Evolutionary conservation across 2,113 vertebrate genomes (phyloP).

Genomic region (Corynorhinus townsendii): DNA sequence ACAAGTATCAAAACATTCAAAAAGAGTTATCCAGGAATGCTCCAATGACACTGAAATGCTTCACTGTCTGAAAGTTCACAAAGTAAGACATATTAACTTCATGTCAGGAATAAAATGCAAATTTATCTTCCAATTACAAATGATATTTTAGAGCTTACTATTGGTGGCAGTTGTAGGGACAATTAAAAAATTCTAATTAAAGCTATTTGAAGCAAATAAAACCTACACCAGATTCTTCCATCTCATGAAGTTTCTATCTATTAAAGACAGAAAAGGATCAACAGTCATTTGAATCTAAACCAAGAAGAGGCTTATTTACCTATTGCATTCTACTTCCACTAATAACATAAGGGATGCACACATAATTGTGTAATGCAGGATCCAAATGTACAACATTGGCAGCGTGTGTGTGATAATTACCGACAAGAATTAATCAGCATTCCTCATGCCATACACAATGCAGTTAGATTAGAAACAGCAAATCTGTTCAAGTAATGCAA

Average conservation of each 20-base stretch:
- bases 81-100: constrained; percentile 4
- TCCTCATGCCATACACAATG: constrained; percentile 69
- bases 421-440: constrained; percentile 77
- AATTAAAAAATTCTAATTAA: constrained; percentile 58
- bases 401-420: constrained; percentile 60
- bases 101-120: constrained; percentile 32
- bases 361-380: constrained; percentile 60
- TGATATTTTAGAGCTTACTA: constrained; percentile 48
- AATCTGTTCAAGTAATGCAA: constrained; percentile 73
- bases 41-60: background rate
- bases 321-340: constrained; percentile 70
- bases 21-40: constrained; percentile 31
- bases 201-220: constrained; percentile 40
- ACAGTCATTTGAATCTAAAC: constrained; percentile 56
- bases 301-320: constrained; percentile 76
- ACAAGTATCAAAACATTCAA: background rate
- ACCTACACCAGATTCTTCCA: background rate
- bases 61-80: constrained; percentile 43
- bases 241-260: background rate
- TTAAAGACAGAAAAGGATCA: constrained; percentile 55
- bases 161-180: constrained; percentile 31
- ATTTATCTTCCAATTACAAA: constrained; percentile 34
- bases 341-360: constrained; percentile 71
- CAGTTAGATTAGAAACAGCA: constrained; percentile 68
- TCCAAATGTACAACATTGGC: constrained; percentile 65